Percentiles rank a stretch among this genome's conserved stretches.
Conservation (phyloP, 2,888 invertebrate species). For the Andrena bucephala region DNA sequence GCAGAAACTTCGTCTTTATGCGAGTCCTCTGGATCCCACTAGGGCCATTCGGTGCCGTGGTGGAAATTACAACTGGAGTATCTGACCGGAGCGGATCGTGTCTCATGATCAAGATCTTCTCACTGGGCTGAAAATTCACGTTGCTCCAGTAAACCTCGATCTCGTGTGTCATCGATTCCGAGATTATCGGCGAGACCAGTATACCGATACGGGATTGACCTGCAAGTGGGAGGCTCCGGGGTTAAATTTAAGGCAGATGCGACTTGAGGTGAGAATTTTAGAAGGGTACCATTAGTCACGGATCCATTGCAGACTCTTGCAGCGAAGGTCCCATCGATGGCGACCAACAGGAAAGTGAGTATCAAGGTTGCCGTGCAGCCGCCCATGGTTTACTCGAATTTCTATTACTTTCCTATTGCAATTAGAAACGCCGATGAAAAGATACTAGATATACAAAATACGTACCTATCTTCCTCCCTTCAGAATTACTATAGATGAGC, state of each 20-base stretch:
- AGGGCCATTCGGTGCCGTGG: constrained; percentile 55
- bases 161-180: constrained; percentile 66
- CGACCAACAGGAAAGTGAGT: neutral
- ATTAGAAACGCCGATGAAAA: too few relatives aligned
- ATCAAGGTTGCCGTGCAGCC: neutral
- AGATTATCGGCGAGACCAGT: constrained; percentile 76
- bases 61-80: constrained; percentile 62
- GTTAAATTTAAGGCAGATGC: neutral
- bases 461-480: neutral
- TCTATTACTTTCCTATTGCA: neutral
- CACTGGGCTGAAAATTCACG: constrained; percentile 65
- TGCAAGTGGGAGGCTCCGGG: neutral
- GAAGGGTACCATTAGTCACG: constrained; percentile 10
- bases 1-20: constrained; percentile 71
- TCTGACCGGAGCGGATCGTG: constrained; percentile 49
- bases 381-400: neutral
- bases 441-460: too few relatives aligned
- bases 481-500: neutral
- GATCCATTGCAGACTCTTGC: constrained; percentile 16
- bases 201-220: constrained; percentile 70
- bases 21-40: constrained; percentile 74
- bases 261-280: neutral
- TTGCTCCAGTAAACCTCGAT: constrained; percentile 79
- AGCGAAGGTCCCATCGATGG: neutral
- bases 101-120: constrained; percentile 71